A percentile compares a stretch with the other conserved stretches of the same genome.
These are phyloP conservation scores for Chalcis sispes DNA, from an alignment of 2,888 invertebrate species.

Conservation along the genomic window DNA sequence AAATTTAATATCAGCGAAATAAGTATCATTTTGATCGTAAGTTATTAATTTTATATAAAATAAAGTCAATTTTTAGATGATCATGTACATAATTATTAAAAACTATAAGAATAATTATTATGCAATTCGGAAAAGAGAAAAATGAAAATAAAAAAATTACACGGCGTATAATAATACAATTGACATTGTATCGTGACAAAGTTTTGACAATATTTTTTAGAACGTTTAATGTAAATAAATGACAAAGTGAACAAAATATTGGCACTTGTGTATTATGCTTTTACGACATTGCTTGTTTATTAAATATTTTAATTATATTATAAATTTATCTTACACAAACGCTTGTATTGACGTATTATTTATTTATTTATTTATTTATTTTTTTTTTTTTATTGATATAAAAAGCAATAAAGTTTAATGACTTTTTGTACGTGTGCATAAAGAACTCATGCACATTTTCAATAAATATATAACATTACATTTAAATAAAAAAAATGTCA, in stretches of 20 bases:
- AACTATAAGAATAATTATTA: too few species aligned
- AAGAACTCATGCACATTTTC: too few species aligned
- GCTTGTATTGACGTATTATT: not conserved
- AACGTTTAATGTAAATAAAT: not conserved
- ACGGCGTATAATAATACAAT: too few species aligned
- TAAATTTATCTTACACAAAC: conserved; percentile 16
- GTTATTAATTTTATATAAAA: too few species aligned
- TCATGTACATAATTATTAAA: too few species aligned
- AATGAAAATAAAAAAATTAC: too few species aligned
- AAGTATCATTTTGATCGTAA: too few species aligned
- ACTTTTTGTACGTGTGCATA: not conserved
- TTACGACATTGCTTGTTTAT: conserved; percentile 1
- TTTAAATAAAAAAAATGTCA: not conserved
- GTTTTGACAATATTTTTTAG: conserved; percentile 10
- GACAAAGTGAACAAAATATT: conserved; percentile 4
- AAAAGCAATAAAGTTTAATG: conserved; percentile 11
- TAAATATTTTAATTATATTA: conserved; percentile 30
- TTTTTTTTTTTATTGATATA: not conserved
- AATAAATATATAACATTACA: not conserved
- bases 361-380: not conserved
- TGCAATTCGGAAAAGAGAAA: too few species aligned
- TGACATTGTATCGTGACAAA: not conserved
- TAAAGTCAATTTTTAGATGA: too few species aligned
- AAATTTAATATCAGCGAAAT: too few species aligned
- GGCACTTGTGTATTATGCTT: not conserved